Percentiles rank a stretch among this genome's conserved stretches.
These are phyloP conservation scores for Neelides sp. DNA, from an alignment of 1,140 invertebrate species.

Conservation along the genomic window DNA sequence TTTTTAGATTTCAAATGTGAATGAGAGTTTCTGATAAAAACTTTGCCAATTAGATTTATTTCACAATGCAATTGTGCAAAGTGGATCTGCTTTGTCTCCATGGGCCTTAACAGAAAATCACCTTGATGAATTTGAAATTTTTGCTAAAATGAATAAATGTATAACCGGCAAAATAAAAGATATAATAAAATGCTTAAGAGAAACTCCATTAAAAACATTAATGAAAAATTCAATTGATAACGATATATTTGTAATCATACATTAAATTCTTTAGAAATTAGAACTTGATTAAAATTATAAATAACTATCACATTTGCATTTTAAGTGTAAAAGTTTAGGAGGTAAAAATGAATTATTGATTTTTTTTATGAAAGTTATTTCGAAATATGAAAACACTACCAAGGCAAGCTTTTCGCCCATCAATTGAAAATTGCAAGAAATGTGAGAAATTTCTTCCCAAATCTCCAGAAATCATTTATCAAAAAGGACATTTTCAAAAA, in stretches of 20 bases:
- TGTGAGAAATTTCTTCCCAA: constrained; percentile 6
- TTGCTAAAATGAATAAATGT: too few relatives aligned
- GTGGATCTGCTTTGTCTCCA: too few relatives aligned
- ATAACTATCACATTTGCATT: not conserved
- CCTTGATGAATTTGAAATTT: too few relatives aligned
- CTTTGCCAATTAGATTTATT: too few relatives aligned
- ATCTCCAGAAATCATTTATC: not conserved
- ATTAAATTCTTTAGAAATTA: not conserved
- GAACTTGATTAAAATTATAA: not conserved
- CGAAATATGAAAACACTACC: not conserved
- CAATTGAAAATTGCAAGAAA: not conserved
- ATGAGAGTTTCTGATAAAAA: too few relatives aligned
- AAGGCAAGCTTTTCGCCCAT: constrained; percentile 1
- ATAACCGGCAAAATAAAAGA: too few relatives aligned
- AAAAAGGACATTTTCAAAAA: constrained; percentile 10
- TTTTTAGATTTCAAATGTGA: too few relatives aligned
- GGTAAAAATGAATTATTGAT: too few relatives aligned
- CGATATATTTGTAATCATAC: not conserved
- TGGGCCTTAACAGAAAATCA: too few relatives aligned
- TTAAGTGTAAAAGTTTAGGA: not conserved
- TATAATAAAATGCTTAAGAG: too few relatives aligned
- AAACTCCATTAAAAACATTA: too few relatives aligned
- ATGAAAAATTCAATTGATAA: not conserved
- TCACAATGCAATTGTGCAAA: too few relatives aligned
- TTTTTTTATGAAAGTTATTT: not conserved